Percentiles rank a stretch among this genome's conserved stretches.
These are phyloP conservation scores for Rachycentron canadum DNA, from an alignment of 2,797 vertebrate genomes.

Conservation along the genomic window DNA sequence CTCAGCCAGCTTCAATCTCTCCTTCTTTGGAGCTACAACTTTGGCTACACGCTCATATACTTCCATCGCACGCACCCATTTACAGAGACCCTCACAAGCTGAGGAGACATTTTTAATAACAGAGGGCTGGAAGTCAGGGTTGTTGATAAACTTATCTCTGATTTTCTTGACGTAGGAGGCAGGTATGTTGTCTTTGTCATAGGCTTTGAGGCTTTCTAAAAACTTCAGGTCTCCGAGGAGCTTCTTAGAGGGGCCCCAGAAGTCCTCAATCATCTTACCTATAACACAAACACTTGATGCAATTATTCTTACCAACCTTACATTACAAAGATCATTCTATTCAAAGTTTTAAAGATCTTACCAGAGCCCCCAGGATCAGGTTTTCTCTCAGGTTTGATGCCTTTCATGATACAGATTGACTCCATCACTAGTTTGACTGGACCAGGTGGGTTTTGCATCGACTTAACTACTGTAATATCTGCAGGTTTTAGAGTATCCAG, in stretches of 20 bases:
- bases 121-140: slow-evolving; percentile 92
- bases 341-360: slow-evolving; percentile 64
- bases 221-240: slow-evolving; percentile 95
- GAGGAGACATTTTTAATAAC: slow-evolving; percentile 95
- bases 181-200: slow-evolving; percentile 93
- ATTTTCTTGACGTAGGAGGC: slow-evolving; percentile 89
- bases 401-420: slow-evolving; percentile 95
- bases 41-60: slow-evolving; percentile 93
- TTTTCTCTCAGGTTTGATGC: slow-evolving; percentile 92
- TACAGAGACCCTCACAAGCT: slow-evolving; percentile 95
- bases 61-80: slow-evolving; percentile 96
- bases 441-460: slow-evolving; percentile 94
- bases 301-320: background rate
- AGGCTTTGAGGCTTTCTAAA: slow-evolving; percentile 90
- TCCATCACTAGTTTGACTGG: slow-evolving; percentile 96
- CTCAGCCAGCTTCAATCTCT: slow-evolving; percentile 87
- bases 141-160: slow-evolving; percentile 90
- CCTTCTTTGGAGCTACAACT: slow-evolving; percentile 92
- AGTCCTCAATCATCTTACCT: slow-evolving; percentile 98
- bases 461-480: slow-evolving; percentile 94
- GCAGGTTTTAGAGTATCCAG: slow-evolving; percentile 93
- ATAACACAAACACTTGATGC: background rate
- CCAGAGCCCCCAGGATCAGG: slow-evolving; percentile 92
- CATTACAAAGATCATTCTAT: background rate
- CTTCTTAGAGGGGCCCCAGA: slow-evolving; percentile 93